A percentile compares a stretch with the other conserved stretches of the same genome.
phyloP scores from a whole-genome alignment of 2,113 vertebrate genomes.

The Halichoerus grypus region DNA sequence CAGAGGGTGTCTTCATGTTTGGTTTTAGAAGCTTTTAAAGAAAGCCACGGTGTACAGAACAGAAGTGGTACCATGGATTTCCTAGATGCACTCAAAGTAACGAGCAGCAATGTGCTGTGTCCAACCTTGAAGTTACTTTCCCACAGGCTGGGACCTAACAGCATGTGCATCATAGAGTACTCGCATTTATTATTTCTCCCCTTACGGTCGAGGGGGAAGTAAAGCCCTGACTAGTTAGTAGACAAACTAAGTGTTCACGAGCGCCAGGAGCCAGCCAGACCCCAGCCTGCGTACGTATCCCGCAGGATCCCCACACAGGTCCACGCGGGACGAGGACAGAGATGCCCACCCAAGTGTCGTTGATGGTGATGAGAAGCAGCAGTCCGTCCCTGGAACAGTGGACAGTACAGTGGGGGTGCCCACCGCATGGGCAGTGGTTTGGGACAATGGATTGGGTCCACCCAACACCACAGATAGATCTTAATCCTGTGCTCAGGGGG shows the following conservation, averaged over 20 bases:
- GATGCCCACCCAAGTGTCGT: not conserved
- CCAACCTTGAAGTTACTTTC: fast-evolving
- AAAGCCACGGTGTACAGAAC: not conserved
- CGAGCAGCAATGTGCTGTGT: fast-evolving
- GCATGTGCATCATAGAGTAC: not conserved
- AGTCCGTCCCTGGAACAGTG: fast-evolving
- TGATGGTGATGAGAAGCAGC: fast-evolving
- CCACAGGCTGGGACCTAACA: fast-evolving
- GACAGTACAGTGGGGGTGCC: fast-evolving
- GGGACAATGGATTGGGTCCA: fast-evolving
- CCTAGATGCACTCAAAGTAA: fast-evolving
- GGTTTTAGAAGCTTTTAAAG: not conserved
- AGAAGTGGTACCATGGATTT: fast-evolving
- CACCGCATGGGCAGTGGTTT: fast-evolving
- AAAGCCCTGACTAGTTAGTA: not conserved
- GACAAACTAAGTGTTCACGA: fast-evolving
- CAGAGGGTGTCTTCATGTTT: not conserved
- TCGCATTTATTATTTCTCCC: not conserved
- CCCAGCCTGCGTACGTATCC: fast-evolving
- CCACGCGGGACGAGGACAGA: fast-evolving
- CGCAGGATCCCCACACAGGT: not conserved
- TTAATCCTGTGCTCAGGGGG: not conserved
- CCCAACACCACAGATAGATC: fast-evolving
- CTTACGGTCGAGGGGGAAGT: not conserved
- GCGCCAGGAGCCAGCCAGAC: fast-evolving